Base-by-base conservation (phyloP, 2,113 vertebrate species). In the Brachyistius frenatus region DNA sequence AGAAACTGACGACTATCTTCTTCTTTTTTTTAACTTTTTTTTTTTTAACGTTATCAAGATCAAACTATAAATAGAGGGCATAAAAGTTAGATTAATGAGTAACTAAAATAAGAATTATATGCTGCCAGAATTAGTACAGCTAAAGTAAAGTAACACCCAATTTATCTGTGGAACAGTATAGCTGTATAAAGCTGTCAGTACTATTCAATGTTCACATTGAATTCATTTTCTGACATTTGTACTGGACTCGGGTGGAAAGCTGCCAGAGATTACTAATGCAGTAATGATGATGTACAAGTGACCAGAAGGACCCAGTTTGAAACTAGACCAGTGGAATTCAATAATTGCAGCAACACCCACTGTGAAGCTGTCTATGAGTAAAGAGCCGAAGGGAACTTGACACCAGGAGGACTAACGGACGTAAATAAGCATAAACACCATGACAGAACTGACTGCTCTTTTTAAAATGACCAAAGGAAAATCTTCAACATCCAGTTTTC, bases 341-440 rank as follows among this genome's bases (percentile, higher is more conserved):
- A 61, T 62, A 1, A 55, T 35, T 63, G 8, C 65, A 57, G 58
- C 2, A 49, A 7, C 23, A 5, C 6, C 23, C 5, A 41, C 41
- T 50, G 23, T 36, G 8, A 23, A 58, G 32, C 23, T 74, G 14
- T 41, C 9, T 49, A 23, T 10, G 23, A 41, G 57, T 44, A 50
- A 52, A 4, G n/a, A 13, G 15, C 13, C 50, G 3, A 63, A 64
- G 44, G 52, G 16, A 32, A 68, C 3, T 32, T 7, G 47, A 37
- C 37, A 80, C 47, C n/a, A 4, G 23, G 5, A 61, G 2, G 13
- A 64, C 49, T 55, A 14, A 37, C 13, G 36, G 2, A 44, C 52
- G 55, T 35, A 56, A 64, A 75, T 50, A 36, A 50, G 1, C n/a
- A 13, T 73, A 53, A 60, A 9, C 14, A 14, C n/a, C 11, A 52